Evolutionary conservation across 2,888 invertebrate genomes (phyloP).

Genomic region (Acleris cristana): DNA sequence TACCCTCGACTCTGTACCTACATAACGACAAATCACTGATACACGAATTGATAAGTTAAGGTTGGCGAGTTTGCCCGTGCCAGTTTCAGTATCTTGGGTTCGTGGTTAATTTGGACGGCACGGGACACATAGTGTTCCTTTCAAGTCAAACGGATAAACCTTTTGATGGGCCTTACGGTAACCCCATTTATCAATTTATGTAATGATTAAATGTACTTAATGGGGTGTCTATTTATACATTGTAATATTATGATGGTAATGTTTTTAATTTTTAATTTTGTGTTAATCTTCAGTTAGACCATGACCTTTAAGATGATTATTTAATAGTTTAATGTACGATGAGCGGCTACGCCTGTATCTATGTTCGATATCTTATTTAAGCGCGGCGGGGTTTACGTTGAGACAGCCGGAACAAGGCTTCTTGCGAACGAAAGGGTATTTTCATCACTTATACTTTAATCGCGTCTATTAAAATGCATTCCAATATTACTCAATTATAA

Average conservation of each 20-base stretch:
- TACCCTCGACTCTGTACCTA: no score
- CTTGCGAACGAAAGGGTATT: constrained; percentile 13
- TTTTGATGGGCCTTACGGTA: not conserved
- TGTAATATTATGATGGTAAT: constrained; percentile 7
- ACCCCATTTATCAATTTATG: constrained; percentile 30
- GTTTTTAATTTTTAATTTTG: constrained; percentile 15
- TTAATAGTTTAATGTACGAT: constrained; percentile 1
- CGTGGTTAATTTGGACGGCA: no score
- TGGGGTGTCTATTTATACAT: constrained; percentile 12
- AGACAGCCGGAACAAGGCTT: constrained; percentile 14
- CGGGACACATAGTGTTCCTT: no score
- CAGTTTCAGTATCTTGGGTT: no score
- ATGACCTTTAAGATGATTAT: constrained; percentile 14
- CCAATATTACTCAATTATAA: constrained; percentile 28
- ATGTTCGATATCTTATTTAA: not conserved
- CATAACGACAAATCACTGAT: no score
- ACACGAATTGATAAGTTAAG: no score
- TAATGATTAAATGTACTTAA: constrained; percentile 20
- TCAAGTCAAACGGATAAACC: no score
- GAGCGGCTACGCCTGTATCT: not conserved
- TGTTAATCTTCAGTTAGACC: constrained; percentile 16
- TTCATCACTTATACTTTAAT: constrained; percentile 3
- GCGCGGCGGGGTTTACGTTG: not conserved
- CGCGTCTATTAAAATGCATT: constrained; percentile 29
- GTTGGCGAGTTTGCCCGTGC: no score